Percentiles rank a stretch among this genome's conserved stretches.
Evolutionary conservation across 2,113 vertebrate species (phyloP).

Genomic region (Drymodes brunneopygia): DNA sequence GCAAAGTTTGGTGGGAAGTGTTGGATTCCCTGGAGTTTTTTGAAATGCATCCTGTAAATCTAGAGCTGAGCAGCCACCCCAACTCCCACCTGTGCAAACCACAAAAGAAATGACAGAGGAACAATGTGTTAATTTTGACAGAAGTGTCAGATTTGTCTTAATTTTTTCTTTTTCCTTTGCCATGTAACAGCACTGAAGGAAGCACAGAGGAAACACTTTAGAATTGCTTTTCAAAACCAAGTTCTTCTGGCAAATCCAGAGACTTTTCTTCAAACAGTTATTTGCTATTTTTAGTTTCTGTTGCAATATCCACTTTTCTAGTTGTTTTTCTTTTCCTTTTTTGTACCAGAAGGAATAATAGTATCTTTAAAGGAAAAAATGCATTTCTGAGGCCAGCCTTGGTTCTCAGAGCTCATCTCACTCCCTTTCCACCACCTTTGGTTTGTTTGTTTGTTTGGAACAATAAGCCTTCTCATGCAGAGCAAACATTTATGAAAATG

Average conservation of each 20-base stretch:
- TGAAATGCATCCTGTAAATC: neutral
- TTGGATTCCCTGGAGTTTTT: neutral
- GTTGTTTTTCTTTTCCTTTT: neutral
- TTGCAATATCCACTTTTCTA: neutral
- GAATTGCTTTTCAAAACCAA: neutral
- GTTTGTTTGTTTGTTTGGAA: neutral
- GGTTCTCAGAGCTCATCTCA: neutral
- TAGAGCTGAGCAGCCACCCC: neutral
- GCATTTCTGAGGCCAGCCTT: neutral
- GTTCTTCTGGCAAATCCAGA: neutral
- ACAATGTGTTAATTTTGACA: neutral
- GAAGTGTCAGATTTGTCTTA: conserved; percentile 10
- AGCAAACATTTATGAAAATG: neutral
- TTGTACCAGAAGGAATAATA: neutral
- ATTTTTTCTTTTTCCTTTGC: neutral
- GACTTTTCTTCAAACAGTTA: neutral
- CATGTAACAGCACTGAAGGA: neutral
- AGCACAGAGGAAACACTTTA: neutral
- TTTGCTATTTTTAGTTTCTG: neutral
- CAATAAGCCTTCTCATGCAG: neutral
- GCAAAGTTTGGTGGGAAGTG: neutral
- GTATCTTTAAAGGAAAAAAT: neutral
- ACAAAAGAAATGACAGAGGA: neutral
- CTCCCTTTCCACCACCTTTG: neutral
- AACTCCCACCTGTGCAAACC: neutral